Percentiles rank a stretch among this genome's conserved stretches.
Evolutionary conservation across 2,888 invertebrate genomes (phyloP).

Genomic region (Stenichneumon culpator): DNA sequence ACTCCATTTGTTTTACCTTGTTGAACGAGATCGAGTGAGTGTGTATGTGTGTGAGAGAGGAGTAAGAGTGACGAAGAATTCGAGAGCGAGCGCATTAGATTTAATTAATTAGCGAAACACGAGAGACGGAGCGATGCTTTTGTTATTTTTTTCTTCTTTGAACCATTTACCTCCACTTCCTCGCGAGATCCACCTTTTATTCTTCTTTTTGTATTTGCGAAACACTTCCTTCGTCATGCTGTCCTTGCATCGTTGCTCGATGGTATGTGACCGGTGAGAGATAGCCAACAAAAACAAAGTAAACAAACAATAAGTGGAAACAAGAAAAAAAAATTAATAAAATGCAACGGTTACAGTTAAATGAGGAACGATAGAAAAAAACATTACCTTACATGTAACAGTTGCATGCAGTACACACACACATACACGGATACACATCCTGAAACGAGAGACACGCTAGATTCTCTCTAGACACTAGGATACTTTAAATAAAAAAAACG

Average conservation of each 20-base stretch:
- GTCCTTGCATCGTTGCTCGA: conserved; percentile 53
- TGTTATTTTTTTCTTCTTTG: conserved; percentile 62
- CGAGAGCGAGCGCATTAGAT: conserved; percentile 60
- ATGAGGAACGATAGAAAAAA: conserved; percentile 21
- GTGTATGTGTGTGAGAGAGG: conserved; percentile 25
- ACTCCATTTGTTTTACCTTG: conserved; percentile 82
- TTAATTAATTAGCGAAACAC: conserved; percentile 66
- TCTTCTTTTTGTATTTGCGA: conserved; percentile 43
- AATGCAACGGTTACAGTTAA: conserved; percentile 38
- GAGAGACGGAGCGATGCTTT: conserved; percentile 63
- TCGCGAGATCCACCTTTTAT: conserved; percentile 44
- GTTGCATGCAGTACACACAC: conserved; percentile 5
- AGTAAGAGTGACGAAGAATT: conserved; percentile 38
- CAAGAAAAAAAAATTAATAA: conserved; percentile 24
- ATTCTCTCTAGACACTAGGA: conserved; percentile 44
- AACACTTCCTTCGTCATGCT: conserved; percentile 51
- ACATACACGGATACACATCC: background rate
- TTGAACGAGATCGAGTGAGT: conserved; percentile 47
- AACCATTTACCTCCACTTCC: conserved; percentile 55
- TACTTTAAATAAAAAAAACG: conserved; percentile 52
- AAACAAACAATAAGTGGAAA: conserved; percentile 43
- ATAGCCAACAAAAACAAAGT: conserved; percentile 23
- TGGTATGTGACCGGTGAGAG: conserved; percentile 38
- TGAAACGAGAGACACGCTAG: conserved; percentile 30
- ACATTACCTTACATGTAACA: conserved; percentile 26